These are phyloP conservation scores for Cordilura impudica DNA, from an alignment of 2,888 invertebrate species.

Conservation along the genomic window DNA sequence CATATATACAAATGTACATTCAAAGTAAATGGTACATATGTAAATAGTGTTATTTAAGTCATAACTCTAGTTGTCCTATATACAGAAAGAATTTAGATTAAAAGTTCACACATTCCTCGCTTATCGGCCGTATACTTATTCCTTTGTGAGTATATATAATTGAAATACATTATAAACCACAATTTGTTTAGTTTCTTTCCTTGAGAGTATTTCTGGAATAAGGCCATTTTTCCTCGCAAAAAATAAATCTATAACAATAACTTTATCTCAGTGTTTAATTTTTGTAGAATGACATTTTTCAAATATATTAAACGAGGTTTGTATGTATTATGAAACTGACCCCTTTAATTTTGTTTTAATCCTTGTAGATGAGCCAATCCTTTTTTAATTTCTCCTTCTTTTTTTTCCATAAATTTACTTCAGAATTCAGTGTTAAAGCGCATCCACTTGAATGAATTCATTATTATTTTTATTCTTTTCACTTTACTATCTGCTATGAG, in stretches of 20 bases:
- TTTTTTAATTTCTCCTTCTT: constrained; percentile 46
- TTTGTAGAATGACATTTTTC: too few species aligned
- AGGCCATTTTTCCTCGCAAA: too few species aligned
- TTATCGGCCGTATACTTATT: too few species aligned
- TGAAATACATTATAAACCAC: too few species aligned
- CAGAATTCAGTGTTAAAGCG: constrained; percentile 51
- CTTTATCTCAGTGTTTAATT: too few species aligned
- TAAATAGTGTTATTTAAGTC: constrained; percentile 15
- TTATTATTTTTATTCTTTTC: constrained; percentile 31
- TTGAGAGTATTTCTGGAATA: too few species aligned
- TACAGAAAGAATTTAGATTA: background rate
- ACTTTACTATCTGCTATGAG: background rate
- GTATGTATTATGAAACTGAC: constrained; percentile 40
- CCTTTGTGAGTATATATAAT: too few species aligned
- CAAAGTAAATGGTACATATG: background rate
- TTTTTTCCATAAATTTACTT: constrained; percentile 14
- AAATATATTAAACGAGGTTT: too few species aligned
- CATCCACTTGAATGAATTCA: constrained; percentile 59
- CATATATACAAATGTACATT: background rate
- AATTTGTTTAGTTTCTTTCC: too few species aligned
- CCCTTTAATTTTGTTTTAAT: constrained; percentile 56
- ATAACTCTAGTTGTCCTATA: constrained; percentile 32
- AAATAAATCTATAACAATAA: too few species aligned
- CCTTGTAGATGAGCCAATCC: constrained; percentile 46
- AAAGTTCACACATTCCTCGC: too few species aligned